Base-by-base conservation (phyloP, 2,888 invertebrate species). In the Blomia tropicalis region DNA sequence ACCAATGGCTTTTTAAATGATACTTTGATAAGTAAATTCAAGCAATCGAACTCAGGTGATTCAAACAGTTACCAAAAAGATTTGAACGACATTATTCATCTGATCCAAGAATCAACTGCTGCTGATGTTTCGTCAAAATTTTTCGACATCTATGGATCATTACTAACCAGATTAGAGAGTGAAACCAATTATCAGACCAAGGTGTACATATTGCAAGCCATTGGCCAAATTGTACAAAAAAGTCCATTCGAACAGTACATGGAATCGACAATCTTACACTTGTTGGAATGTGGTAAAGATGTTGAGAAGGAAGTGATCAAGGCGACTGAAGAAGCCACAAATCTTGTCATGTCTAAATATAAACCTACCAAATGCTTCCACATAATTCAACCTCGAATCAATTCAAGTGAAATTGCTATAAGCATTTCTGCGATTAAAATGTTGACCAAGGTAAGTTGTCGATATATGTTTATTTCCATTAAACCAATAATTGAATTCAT, bases 371-470 rank as follows among this genome's bases (percentile, higher is more conserved):
- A 85, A 72, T 81, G 84, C 58, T 80, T 86, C 44, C 79, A 83
- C 74, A 78, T 86, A 0, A 77, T 87, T 22, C 82, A 82, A 70
- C 89, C 93, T 0, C 83, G 93, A 69, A 87, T 95, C 68, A 82
- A 84, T 31, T 91, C 90, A 0, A 85, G 85, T 68, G 82, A 84
- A 25, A 87, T 82, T 77, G 91, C 92, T 1, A 81, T 85, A 63
- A 87, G 90, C 72, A 81, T 90, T 73, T 90, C 89, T 68, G 91
- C 91, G 64, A 84, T 95, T 56, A 93, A 93, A 77, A 83, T 93
- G 78, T 79, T 90, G 47, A 84, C 85, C 14, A 71, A 71, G 67
- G 71, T 70, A 65, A 64, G 56, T 51, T n/a, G n/a, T 23, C 36
- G 25, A n/a, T 23, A 51, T 17, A 19, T 31, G 43, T 31, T 58